A percentile compares a stretch with the other conserved stretches of the same genome.
phyloP scores from a whole-genome alignment of 2,797 vertebrate genomes.

The Aotus griseimembra region DNA sequence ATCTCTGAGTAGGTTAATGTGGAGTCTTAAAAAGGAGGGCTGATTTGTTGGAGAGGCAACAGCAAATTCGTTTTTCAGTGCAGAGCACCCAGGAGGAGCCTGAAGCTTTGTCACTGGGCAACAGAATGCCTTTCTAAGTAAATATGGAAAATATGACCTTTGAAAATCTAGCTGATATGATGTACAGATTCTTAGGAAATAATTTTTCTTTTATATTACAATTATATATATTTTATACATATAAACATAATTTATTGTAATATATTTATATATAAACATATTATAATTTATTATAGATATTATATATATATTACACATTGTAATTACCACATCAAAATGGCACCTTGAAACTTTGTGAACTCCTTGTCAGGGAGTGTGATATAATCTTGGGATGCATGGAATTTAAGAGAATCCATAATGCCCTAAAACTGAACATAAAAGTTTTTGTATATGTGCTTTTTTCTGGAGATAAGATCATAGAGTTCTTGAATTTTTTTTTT shows the following conservation, averaged over 20 bases:
- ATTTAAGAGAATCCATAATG: background rate
- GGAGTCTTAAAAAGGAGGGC: background rate
- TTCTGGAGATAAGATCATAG: background rate
- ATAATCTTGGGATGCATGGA: background rate
- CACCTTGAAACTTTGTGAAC: background rate
- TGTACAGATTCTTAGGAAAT: slow-evolving; percentile 6
- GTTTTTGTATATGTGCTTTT: background rate
- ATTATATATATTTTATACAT: background rate
- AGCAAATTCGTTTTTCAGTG: background rate
- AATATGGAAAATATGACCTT: slow-evolving; percentile 69
- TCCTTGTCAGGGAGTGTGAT: background rate
- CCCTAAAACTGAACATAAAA: background rate
- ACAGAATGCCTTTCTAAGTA: slow-evolving; percentile 49
- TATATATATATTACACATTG: background rate
- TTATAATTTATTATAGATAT: no score
- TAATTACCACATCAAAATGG: background rate
- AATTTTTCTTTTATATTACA: background rate
- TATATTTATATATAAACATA: no score
- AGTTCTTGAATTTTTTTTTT: background rate
- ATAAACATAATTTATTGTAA: background rate
- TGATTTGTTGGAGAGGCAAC: background rate
- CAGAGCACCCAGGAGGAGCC: background rate
- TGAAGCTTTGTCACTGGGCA: slow-evolving; percentile 53
- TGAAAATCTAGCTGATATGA: slow-evolving; percentile 45
- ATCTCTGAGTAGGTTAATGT: background rate